A percentile compares a stretch with the other conserved stretches of the same genome.
Conservation (phyloP, 1,140 invertebrate species). For the Panagrolaimus sp. region DNA sequence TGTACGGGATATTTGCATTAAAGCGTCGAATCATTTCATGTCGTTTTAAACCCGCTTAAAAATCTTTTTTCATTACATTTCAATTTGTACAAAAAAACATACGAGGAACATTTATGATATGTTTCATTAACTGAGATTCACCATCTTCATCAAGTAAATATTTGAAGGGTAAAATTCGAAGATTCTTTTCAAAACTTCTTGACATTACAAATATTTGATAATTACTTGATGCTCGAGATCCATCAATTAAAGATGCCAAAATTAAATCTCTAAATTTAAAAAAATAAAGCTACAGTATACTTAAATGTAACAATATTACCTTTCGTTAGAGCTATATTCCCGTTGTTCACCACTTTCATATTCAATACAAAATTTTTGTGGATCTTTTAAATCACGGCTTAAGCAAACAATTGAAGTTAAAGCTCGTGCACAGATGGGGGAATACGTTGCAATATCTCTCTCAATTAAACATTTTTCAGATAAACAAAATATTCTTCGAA, state of each 20-base stretch:
- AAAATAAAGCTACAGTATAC: conserved; percentile 27
- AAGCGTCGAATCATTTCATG: conserved; percentile 73
- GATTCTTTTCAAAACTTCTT: conserved; percentile 72
- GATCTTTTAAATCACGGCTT: conserved; percentile 78
- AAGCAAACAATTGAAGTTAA: conserved; percentile 75
- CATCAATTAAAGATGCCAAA: conserved; percentile 86
- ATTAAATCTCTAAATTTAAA: conserved; percentile 72
- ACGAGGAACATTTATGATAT: conserved; percentile 70
- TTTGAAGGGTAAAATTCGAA: conserved; percentile 78
- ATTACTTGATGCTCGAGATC: conserved; percentile 89
- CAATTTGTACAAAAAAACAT: conserved; percentile 23
- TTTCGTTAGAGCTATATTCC: conserved; percentile 76
- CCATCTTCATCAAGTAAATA: conserved; percentile 86
- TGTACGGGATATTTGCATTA: conserved; percentile 94
- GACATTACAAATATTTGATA: conserved; percentile 92
- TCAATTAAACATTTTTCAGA: conserved; percentile 91
- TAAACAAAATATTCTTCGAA: conserved; percentile 81
- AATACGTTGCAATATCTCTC: conserved; percentile 90
- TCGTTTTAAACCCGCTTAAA: conserved; percentile 67
- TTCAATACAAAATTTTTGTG: conserved; percentile 86
- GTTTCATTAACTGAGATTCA: conserved; percentile 77
- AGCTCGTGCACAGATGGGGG: conserved; percentile 78
- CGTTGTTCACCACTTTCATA: conserved; percentile 83
- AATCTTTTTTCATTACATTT: not conserved
- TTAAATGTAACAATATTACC: conserved; percentile 61